A percentile compares a stretch with the other conserved stretches of the same genome.
Evolutionary conservation across 2,797 vertebrate genomes (phyloP).

Genomic region (Leuciscus waleckii): DNA sequence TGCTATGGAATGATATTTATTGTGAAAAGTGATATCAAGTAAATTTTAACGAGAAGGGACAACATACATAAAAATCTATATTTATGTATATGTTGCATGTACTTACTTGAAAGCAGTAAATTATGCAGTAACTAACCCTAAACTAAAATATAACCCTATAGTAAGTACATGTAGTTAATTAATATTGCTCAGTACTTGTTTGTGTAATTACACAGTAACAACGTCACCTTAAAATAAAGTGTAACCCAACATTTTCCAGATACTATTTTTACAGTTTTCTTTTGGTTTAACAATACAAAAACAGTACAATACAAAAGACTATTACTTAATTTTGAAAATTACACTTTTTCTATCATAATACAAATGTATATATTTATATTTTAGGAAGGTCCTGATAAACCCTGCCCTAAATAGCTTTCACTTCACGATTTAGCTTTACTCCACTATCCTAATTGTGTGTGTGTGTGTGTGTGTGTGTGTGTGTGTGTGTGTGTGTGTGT

Average conservation of each 20-base stretch:
- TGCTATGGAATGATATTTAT: not conserved
- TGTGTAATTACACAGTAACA: not conserved
- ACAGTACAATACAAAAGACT: not conserved
- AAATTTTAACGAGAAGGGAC: not conserved
- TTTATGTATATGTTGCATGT: no score
- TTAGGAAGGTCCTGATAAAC: not conserved
- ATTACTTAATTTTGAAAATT: not conserved
- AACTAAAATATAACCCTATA: not conserved
- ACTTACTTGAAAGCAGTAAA: not conserved
- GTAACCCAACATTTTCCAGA: not conserved
- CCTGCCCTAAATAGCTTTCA: not conserved
- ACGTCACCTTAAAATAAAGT: not conserved
- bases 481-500: no score
- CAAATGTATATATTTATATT: not conserved
- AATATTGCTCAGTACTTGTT: no score
- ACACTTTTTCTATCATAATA: not conserved
- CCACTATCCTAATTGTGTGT: no score
- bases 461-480: no score
- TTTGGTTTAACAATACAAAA: not conserved
- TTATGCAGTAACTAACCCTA: not conserved
- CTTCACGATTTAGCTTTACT: not conserved
- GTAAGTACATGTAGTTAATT: no score
- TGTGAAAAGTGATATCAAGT: not conserved
- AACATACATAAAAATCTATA: not conserved
- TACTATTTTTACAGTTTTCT: not conserved